Evolutionary conservation across 2,888 invertebrate genomes (phyloP), one percentile per base, ranked within the genome.

Genomic region (Sepiola atlantica): DNA sequence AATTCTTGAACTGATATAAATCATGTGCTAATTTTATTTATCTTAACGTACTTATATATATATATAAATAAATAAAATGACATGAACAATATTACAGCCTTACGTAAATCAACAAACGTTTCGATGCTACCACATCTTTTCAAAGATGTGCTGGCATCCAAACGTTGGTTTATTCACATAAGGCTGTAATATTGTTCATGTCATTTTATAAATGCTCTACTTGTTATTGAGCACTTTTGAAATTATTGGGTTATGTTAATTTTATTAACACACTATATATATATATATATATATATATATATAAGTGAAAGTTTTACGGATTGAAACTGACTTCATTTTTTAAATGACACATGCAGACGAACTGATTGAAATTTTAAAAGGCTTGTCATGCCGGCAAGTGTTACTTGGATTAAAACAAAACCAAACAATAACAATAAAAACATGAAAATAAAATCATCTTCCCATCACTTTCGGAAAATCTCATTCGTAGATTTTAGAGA

Each of bases 11-110:
- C n/a, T n/a, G n/a, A n/a, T n/a, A n/a, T n/a, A n/a, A n/a, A n/a
- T n/a, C n/a, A n/a, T n/a, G n/a, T n/a, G n/a, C n/a, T n/a, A n/a
- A n/a, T n/a, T n/a, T n/a, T n/a, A n/a, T n/a, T n/a, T n/a, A n/a
- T n/a, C n/a, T n/a, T n/a, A n/a, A 90, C 35, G 24, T 90, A 90
- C 28, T 18, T 90, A 90, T 90, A 90, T 90, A 90, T 90, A 90
- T 90, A 90, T 24, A 90, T 90, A 90, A 10, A 90, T 90, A 90
- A 10, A 90, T 90, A 90, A n/a, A n/a, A n/a, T n/a, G n/a, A n/a
- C n/a, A n/a, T n/a, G n/a, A n/a, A n/a, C n/a, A n/a, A n/a, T n/a
- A n/a, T n/a, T n/a, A n/a, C n/a, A n/a, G n/a, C n/a, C n/a, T n/a
- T n/a, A n/a, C n/a, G n/a, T n/a, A n/a, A n/a, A n/a, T n/a, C n/a